Conservation (phyloP, 2,113 vertebrate genomes). For the Menidia beryllina region DNA sequence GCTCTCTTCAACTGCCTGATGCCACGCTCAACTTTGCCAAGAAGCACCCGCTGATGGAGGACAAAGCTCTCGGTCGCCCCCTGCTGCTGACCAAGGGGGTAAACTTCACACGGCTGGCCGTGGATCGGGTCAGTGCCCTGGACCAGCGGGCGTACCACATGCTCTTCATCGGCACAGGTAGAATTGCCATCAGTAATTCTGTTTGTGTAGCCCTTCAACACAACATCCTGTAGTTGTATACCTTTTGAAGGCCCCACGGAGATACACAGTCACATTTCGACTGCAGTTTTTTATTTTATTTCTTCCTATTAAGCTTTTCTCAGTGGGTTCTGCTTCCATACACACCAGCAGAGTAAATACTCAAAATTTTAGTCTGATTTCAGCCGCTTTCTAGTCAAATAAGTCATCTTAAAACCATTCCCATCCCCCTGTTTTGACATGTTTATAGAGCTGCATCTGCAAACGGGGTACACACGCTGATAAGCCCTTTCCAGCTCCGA, state of each 20-base stretch:
- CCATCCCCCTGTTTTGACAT: background rate
- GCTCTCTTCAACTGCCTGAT: constrained; percentile 93
- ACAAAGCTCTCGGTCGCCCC: constrained; percentile 87
- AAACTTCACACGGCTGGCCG: constrained; percentile 94
- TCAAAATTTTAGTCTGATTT: background rate
- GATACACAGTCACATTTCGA: constrained; percentile 11
- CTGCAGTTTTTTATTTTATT: background rate
- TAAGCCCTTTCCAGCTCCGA: background rate
- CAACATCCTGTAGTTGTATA: background rate
- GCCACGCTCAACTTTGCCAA: constrained; percentile 96
- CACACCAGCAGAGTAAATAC: background rate
- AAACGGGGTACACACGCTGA: background rate
- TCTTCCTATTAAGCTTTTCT: background rate
- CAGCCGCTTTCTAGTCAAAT: background rate
- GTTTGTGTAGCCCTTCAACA: background rate
- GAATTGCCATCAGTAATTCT: background rate
- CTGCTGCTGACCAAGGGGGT: constrained; percentile 91
- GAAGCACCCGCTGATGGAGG: constrained; percentile 95
- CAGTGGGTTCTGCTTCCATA: no score
- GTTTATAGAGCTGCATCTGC: background rate
- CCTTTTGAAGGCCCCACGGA: background rate
- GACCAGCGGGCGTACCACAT: constrained; percentile 87
- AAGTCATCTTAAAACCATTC: background rate
- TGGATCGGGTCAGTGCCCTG: constrained; percentile 84
- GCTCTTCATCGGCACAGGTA: constrained; percentile 97